Evolutionary conservation across 1,140 invertebrate species (phyloP).

Genomic region (Apis florea): DNA sequence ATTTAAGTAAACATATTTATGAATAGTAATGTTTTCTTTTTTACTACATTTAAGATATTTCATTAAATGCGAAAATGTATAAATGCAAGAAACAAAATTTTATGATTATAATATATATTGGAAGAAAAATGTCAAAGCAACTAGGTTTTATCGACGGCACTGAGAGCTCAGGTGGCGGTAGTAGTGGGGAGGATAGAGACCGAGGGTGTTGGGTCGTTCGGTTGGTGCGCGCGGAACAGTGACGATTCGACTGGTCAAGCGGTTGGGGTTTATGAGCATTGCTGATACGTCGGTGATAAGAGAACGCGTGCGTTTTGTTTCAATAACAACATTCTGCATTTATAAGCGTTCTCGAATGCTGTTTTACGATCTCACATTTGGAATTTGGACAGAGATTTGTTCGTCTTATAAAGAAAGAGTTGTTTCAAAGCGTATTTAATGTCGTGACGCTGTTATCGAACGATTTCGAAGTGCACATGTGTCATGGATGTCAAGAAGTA

Average conservation of each 20-base stretch:
- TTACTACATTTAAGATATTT: not conserved
- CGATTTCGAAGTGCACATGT: constrained; percentile 25
- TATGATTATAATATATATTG: not conserved
- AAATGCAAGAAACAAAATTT: not conserved
- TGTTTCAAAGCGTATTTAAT: not conserved
- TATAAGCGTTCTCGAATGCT: not conserved
- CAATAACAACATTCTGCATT: not conserved
- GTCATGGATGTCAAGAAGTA: constrained; percentile 18
- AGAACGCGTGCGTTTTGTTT: constrained; percentile 23
- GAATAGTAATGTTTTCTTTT: not conserved
- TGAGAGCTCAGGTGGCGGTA: constrained; percentile 35
- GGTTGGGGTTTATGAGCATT: not conserved
- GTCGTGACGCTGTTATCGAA: constrained; percentile 21
- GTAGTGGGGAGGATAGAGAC: constrained; percentile 24
- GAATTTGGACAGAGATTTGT: not conserved
- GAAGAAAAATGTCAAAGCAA: constrained; percentile 5
- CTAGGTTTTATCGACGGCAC: constrained; percentile 44
- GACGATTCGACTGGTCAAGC: constrained; percentile 41
- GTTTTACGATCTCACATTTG: too few species aligned
- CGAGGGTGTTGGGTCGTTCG: constrained; percentile 56
- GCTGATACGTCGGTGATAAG: not conserved
- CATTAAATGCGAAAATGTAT: too few species aligned
- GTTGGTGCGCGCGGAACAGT: constrained; percentile 53
- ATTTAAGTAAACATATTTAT: not conserved
- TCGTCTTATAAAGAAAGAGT: too few species aligned